These are phyloP conservation scores for Cremastobaeus sp. DNA, from an alignment of 2,888 invertebrate genomes.

Conservation along the genomic window DNA sequence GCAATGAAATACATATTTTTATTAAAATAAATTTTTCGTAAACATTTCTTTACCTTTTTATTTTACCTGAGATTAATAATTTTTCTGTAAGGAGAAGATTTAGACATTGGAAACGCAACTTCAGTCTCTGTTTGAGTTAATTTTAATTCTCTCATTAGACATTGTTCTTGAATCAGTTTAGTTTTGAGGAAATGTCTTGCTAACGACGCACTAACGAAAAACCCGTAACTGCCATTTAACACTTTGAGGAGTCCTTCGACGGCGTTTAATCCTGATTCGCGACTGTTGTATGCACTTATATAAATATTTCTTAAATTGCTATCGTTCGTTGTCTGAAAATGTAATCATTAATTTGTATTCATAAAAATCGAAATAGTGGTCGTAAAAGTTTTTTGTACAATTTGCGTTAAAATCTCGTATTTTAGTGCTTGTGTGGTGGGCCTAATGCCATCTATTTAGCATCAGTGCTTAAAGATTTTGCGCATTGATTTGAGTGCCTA, in stretches of 20 bases:
- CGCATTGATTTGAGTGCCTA: too few relatives aligned
- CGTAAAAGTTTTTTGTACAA: too few relatives aligned
- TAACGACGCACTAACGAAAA: conserved; percentile 82
- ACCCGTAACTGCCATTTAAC: conserved; percentile 81
- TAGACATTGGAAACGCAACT: conserved; percentile 81
- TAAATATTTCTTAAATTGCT: conserved; percentile 80
- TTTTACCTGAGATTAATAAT: conserved; percentile 81
- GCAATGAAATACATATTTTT: conserved; percentile 1
- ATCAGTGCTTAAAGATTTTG: too few relatives aligned
- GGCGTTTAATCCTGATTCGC: conserved; percentile 71
- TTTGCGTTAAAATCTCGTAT: too few relatives aligned
- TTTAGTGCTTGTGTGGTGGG: too few relatives aligned
- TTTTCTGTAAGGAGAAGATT: conserved; percentile 81
- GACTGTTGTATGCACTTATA: conserved; percentile 74
- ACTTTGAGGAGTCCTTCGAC: conserved; percentile 80
- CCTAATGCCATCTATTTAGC: too few relatives aligned
- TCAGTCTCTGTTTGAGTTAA: conserved; percentile 81
- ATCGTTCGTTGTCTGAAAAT: conserved; percentile 54
- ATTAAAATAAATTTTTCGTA: neutral
- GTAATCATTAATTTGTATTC: neutral
- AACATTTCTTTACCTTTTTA: too few relatives aligned
- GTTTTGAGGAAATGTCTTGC: conserved; percentile 80
- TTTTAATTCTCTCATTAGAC: conserved; percentile 81
- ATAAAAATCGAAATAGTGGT: too few relatives aligned
- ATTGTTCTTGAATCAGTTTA: conserved; percentile 75